These are phyloP conservation scores for Shinisaurus crocodilurus DNA, from an alignment of 2,113 vertebrate species.

Conservation along the genomic window DNA sequence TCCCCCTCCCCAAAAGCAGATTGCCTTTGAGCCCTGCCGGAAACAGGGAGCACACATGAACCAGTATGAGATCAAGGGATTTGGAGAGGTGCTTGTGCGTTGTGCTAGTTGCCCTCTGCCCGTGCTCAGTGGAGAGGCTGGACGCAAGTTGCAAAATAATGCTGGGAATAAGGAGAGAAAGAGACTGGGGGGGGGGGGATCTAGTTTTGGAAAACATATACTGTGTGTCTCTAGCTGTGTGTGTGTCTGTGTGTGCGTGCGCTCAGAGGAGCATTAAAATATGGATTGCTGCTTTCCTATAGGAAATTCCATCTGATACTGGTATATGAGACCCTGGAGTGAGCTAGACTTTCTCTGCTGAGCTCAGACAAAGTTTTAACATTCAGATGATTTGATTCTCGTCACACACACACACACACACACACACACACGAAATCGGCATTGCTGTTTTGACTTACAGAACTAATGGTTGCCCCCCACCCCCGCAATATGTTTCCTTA, in stretches of 20 bases:
- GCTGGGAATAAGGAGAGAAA: background rate
- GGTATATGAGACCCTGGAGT: background rate
- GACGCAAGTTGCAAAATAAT: background rate
- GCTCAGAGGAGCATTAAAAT: background rate
- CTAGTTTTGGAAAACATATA: no score
- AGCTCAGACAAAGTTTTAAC: background rate
- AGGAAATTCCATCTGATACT: constrained; percentile 9
- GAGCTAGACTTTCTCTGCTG: background rate
- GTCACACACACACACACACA: no score
- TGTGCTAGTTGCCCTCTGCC: background rate
- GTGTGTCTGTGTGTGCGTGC: no score
- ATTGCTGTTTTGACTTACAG: no score
- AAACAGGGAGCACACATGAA: background rate
- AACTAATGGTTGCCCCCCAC: background rate
- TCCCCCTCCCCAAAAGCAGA: background rate
- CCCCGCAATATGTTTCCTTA: background rate
- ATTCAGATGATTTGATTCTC: background rate
- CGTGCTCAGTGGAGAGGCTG: no score
- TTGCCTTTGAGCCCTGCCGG: no score
- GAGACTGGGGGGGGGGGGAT: background rate
- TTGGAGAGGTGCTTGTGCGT: background rate
- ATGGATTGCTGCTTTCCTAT: background rate
- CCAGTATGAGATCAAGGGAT: background rate
- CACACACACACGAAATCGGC: background rate
- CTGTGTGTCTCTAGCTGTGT: no score